Percentiles rank a stretch among this genome's conserved stretches.
Conservation (phyloP, 2,113 vertebrate genomes). For the Nothocercus julius region DNA sequence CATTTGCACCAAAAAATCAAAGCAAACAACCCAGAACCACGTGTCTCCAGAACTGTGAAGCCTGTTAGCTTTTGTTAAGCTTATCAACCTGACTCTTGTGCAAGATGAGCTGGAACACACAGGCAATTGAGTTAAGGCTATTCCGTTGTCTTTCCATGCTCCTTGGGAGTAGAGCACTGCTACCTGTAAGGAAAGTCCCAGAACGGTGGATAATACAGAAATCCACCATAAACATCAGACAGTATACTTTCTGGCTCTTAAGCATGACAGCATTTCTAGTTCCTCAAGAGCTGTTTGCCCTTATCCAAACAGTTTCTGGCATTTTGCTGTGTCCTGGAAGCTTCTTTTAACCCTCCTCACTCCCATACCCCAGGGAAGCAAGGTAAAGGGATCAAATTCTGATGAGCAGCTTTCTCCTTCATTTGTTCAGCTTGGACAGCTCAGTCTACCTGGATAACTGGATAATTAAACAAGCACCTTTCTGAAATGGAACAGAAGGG, state of each 20-base stretch:
- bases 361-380: not conserved
- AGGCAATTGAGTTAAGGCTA: not conserved
- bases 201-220: not conserved
- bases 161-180: not conserved
- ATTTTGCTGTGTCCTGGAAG: not conserved
- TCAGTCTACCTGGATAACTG: not conserved
- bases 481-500: not conserved
- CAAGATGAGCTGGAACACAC: not conserved
- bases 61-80: not conserved
- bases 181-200: not conserved
- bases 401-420: not conserved
- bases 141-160: not conserved
- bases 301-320: not conserved
- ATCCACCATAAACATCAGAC: not conserved
- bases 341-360: not conserved
- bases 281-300: not conserved
- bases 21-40: not conserved
- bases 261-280: not conserved
- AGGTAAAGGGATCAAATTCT: not conserved
- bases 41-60: not conserved
- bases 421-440: not conserved
- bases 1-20: not conserved
- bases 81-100: not conserved
- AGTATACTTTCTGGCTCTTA: not conserved
- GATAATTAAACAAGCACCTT: not conserved